phyloP scores from a whole-genome alignment of 2,113 vertebrate species.

The Solenodon paradoxus region DNA sequence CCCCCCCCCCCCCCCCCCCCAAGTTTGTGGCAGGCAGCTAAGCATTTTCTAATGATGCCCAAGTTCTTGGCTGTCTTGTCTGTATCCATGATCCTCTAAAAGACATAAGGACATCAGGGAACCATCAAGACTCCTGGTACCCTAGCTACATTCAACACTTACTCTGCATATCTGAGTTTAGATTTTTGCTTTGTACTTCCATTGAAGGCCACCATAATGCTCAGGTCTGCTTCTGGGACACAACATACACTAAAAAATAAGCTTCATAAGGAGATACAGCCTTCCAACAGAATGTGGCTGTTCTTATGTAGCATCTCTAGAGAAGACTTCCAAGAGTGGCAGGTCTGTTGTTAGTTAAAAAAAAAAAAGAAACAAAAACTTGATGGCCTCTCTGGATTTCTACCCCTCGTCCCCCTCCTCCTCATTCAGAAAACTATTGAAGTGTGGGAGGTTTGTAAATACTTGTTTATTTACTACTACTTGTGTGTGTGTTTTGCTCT shows the following conservation, averaged over 20 bases:
- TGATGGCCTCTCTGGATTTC: background rate
- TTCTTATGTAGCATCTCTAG: background rate
- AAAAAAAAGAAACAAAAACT: no score
- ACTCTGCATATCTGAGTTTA: constrained; percentile 39
- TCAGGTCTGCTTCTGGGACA: constrained; percentile 49
- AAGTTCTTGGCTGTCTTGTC: constrained; percentile 32
- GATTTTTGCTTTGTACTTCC: constrained; percentile 47
- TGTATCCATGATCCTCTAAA: background rate
- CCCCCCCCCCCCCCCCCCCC: no score
- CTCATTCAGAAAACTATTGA: constrained; percentile 42
- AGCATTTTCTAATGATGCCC: constrained; percentile 39
- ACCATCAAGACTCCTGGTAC: background rate
- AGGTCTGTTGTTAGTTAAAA: constrained; percentile 33
- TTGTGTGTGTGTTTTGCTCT: constrained; percentile 51
- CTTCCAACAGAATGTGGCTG: constrained; percentile 7
- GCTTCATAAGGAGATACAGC: background rate
- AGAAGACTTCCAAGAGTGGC: constrained; percentile 12
- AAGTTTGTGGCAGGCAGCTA: constrained; percentile 36
- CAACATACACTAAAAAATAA: background rate
- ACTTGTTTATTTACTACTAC: constrained; percentile 29
- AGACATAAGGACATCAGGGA: background rate
- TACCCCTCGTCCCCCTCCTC: background rate
- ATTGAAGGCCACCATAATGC: constrained; percentile 45
- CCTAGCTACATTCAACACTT: constrained; percentile 33
- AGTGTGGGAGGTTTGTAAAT: constrained; percentile 34